phyloP scores from a whole-genome alignment of 2,888 invertebrate genomes.

The Hemistola chrysoprasaria region DNA sequence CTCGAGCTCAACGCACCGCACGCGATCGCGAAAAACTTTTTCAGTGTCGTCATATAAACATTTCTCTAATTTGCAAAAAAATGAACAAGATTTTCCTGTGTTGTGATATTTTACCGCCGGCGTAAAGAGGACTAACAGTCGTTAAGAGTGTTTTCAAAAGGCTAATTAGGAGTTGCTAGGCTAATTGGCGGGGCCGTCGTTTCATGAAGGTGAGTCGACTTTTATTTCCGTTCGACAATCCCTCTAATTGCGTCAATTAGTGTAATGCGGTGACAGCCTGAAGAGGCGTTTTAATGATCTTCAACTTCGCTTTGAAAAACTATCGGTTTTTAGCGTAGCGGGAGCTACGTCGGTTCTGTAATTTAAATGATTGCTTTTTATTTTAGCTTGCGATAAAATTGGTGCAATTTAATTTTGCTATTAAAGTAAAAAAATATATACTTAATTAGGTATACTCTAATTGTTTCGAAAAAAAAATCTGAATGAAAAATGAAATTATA shows the following conservation, averaged over 20 bases:
- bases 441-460: too few relatives aligned
- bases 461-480: too few relatives aligned
- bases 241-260: slow-evolving; percentile 82
- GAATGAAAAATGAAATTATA: too few relatives aligned
- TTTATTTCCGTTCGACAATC: slow-evolving; percentile 82
- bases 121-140: slow-evolving; percentile 60
- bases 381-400: too few relatives aligned
- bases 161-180: slow-evolving; percentile 75
- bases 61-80: slow-evolving; percentile 36
- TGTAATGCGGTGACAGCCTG: slow-evolving; percentile 81
- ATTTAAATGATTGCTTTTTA: too few relatives aligned
- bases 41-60: slow-evolving; percentile 57
- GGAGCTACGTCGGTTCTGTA: too few relatives aligned
- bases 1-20: slow-evolving; percentile 26
- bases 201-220: slow-evolving; percentile 82
- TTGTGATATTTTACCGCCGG: slow-evolving; percentile 53
- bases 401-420: too few relatives aligned
- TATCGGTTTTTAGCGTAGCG: slow-evolving; percentile 25
- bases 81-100: slow-evolving; percentile 62
- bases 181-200: slow-evolving; percentile 79
- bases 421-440: too few relatives aligned
- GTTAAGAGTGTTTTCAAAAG: slow-evolving; percentile 62
- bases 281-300: slow-evolving; percentile 74
- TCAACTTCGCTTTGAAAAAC: slow-evolving; percentile 57
- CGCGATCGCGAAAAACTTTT: slow-evolving; percentile 79